Evolutionary conservation across 1,140 invertebrate genomes (phyloP).

Genomic region (Macrostomum lignano): DNA sequence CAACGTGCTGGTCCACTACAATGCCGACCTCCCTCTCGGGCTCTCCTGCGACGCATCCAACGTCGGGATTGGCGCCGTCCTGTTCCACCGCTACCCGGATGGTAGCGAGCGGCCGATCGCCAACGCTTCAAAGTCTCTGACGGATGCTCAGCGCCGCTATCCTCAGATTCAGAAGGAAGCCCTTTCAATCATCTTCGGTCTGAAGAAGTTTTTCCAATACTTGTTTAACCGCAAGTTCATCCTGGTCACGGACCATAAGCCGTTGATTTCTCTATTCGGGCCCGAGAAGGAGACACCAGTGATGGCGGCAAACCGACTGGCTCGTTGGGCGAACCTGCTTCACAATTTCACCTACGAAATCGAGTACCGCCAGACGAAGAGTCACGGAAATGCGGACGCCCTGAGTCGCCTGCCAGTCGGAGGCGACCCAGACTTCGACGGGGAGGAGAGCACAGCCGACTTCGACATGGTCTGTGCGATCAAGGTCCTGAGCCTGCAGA

Average conservation of each 20-base stretch:
- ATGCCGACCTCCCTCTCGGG: too few species aligned
- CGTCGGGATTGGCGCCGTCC: too few species aligned
- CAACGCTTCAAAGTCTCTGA: too few species aligned
- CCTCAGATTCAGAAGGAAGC: constrained; percentile 32
- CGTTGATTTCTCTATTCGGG: constrained; percentile 13
- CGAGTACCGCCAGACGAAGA: constrained; percentile 11
- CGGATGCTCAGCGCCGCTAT: constrained; percentile 26
- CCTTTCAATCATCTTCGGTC: constrained; percentile 29
- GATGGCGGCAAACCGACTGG: constrained; percentile 13
- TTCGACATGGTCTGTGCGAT: too few species aligned
- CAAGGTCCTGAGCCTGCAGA: too few species aligned
- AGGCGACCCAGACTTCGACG: too few species aligned
- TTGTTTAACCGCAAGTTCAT: constrained; percentile 21
- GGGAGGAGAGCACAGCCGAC: too few species aligned
- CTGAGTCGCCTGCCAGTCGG: constrained; percentile 15
- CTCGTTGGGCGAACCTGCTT: constrained; percentile 19
- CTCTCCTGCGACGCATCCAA: too few species aligned
- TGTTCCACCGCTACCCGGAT: too few species aligned
- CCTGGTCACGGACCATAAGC: constrained; percentile 22
- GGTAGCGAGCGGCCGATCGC: too few species aligned
- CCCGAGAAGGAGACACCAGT: constrained; percentile 10
- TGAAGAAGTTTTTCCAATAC: constrained; percentile 32
- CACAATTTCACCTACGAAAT: constrained; percentile 17
- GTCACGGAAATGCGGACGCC: constrained; percentile 12
- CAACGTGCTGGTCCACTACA: too few species aligned